Evolutionary conservation across 2,888 invertebrate species (phyloP), one percentile per base, ranked within the genome.

Genomic region (Odiellus spinosus): DNA sequence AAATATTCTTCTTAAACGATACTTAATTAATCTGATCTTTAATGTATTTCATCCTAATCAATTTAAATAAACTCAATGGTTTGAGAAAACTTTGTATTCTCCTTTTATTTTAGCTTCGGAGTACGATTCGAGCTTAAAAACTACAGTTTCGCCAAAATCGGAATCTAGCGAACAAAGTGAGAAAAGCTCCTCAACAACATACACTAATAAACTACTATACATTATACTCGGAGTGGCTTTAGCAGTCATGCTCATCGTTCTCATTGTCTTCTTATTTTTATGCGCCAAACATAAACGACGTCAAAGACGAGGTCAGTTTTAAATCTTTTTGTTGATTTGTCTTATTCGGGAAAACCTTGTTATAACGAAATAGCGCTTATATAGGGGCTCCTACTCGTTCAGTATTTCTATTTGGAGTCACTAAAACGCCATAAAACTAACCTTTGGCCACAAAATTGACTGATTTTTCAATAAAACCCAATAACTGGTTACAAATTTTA

Each of bases 181-280:
- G 40, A 45, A 40, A 42, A 38, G 42, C 41, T 46, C 11, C 20
- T 15, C 17, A 38, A 12, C 17, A 3, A 15, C 8, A 10, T 18
- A 43, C n/a, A 40, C 36, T 14, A 45, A 33, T 45, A 34, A 38
- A 20, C 26, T 42, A 6, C 56, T 76, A 54, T 75, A 76, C 56
- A 67, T 76, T 2, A 70, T 76, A 38, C 67, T 76, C 33, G 76
- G 74, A 0, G 71, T 71, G 21, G 72, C 70, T 17, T 67, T 75
- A 18, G 70, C 72, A 12, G 72, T 71, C 3, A 62, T 60, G 32
- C 53, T 72, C 35, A 63, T 71, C 10, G 58, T 73, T 10, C 55
- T 75, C 60, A 78, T 79, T 68, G 76, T 78, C 72, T 76, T 78
- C 42, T 77, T 77, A 65, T 66, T 78, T 1, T 15, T 47, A 17